A percentile compares a stretch with the other conserved stretches of the same genome.
Conservation (phyloP, 2,113 vertebrate species). For the Craseonycteris thonglongyai region DNA sequence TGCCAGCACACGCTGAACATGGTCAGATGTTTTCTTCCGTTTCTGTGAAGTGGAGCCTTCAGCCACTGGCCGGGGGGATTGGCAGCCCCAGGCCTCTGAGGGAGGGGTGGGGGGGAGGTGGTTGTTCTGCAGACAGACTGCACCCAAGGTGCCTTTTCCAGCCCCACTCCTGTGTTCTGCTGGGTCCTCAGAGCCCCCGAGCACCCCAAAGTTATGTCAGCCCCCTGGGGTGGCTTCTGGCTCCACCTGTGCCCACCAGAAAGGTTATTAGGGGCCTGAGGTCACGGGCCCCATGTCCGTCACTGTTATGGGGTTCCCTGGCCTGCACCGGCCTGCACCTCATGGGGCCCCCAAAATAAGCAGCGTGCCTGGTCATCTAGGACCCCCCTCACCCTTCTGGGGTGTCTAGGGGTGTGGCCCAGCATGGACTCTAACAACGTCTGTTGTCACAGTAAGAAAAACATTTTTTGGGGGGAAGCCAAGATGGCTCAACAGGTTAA, state of each 20-base stretch:
- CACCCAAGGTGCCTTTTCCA: too few species aligned
- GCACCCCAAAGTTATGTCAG: too few species aligned
- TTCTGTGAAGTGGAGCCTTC: background rate
- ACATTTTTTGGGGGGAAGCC: too few species aligned
- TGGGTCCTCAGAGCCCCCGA: background rate
- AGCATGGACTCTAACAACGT: background rate
- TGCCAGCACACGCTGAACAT: background rate
- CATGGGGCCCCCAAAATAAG: background rate
- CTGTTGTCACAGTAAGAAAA: background rate
- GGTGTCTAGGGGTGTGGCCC: background rate
- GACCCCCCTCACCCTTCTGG: too few species aligned
- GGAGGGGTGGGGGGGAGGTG: too few species aligned
- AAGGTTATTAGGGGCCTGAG: background rate
- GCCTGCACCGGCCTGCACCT: background rate
- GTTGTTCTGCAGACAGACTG: too few species aligned
- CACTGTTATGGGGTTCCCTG: too few species aligned
- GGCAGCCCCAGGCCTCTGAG: background rate
- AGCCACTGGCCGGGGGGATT: background rate
- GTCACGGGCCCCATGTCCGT: too few species aligned
- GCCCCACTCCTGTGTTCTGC: too few species aligned
- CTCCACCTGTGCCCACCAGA: too few species aligned
- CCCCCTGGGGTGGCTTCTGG: background rate
- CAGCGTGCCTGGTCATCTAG: rapidly evolving
- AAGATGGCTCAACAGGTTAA: too few species aligned
- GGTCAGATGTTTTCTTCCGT: background rate